Conservation (phyloP, 2,797 vertebrate genomes). For the Typhlichthys eigenmanni region DNA sequence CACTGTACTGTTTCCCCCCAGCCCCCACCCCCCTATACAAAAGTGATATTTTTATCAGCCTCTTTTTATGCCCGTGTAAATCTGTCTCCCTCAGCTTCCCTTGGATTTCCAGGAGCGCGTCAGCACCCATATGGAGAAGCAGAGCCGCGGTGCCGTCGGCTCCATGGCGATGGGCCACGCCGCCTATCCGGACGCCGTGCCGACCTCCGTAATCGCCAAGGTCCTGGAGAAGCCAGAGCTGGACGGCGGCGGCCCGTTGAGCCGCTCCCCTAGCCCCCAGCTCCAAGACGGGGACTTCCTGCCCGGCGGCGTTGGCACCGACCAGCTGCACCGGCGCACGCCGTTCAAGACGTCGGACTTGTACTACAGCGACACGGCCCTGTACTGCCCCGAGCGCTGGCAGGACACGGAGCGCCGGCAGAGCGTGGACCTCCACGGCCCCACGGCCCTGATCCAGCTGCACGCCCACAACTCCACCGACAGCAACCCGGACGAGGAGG, state of each 20-base stretch:
- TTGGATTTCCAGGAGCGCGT: conserved; percentile 89
- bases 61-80: neutral
- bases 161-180: conserved; percentile 80
- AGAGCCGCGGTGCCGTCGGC: conserved; percentile 70
- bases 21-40: conserved; percentile 3
- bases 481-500: conserved; percentile 86
- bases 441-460: conserved; percentile 76
- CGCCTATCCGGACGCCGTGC: conserved; percentile 83
- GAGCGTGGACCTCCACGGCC: conserved; percentile 83
- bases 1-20: neutral
- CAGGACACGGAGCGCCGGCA: conserved; percentile 79
- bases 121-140: conserved; percentile 88
- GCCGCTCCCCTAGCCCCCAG: conserved; percentile 82
- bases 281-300: conserved; percentile 79
- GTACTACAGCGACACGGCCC: conserved; percentile 92
- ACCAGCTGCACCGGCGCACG: conserved; percentile 77
- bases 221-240: conserved; percentile 90
- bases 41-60: conserved; percentile 7
- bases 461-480: conserved; percentile 86
- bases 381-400: conserved; percentile 88
- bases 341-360: conserved; percentile 86
- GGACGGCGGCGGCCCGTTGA: conserved; percentile 80
- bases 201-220: conserved; percentile 86
- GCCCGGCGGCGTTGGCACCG: conserved; percentile 73
- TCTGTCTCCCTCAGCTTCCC: conserved; percentile 79